Conservation (phyloP, 2,113 vertebrate genomes). For the Urocitellus parryii region DNA sequence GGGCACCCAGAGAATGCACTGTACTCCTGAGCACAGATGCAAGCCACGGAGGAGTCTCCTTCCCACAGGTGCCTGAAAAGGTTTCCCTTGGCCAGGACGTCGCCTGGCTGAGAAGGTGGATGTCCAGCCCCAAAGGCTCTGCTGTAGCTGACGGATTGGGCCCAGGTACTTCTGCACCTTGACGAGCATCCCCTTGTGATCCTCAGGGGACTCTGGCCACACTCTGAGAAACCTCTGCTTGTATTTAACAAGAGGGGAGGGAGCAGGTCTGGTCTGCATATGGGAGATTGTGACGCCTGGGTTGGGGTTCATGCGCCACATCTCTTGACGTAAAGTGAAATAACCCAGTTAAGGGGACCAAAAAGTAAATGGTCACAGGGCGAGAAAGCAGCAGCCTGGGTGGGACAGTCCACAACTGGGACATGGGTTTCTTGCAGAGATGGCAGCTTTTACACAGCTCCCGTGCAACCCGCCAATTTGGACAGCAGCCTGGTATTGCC, state of each 20-base stretch:
- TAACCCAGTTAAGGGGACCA: too few relatives aligned
- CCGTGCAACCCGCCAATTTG: not conserved
- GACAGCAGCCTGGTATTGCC: accelerated
- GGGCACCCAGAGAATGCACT: accelerated
- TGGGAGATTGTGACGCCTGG: accelerated
- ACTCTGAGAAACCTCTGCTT: not conserved
- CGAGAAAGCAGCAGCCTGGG: not conserved
- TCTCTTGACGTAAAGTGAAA: not conserved
- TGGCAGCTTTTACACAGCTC: not conserved
- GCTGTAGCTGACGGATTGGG: not conserved
- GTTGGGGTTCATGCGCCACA: not conserved
- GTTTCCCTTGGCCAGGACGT: not conserved
- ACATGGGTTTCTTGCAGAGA: not conserved
- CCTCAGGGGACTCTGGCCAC: not conserved
- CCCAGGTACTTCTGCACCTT: not conserved
- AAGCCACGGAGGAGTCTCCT: not conserved
- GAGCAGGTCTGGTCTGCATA: accelerated
- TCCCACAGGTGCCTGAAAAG: not conserved
- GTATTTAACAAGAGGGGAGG: not conserved
- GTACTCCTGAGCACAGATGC: not conserved
- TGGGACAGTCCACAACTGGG: not conserved
- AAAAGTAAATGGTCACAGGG: not conserved
- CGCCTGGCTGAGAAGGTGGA: not conserved
- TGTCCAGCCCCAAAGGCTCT: not conserved
- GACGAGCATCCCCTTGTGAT: not conserved